Percentiles rank a stretch among this genome's conserved stretches.
Evolutionary conservation across 2,113 vertebrate genomes (phyloP).

Genomic region (Poeciliopsis occidentalis): DNA sequence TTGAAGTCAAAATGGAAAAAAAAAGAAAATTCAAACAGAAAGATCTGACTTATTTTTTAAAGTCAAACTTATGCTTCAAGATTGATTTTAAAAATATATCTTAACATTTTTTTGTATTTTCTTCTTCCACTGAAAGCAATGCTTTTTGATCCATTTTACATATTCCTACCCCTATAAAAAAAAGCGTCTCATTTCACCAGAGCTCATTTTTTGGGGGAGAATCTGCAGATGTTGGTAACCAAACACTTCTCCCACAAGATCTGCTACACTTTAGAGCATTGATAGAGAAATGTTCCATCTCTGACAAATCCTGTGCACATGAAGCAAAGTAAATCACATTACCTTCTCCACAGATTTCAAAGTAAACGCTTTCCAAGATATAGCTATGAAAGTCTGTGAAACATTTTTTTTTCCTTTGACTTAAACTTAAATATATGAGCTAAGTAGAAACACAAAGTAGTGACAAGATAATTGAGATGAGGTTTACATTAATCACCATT

Average conservation of each 20-base stretch:
- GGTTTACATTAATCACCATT: conserved; percentile 6
- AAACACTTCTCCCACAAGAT: neutral
- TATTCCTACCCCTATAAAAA: neutral
- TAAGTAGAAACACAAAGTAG: conserved; percentile 5
- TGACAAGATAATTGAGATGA: conserved; percentile 13
- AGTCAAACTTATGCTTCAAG: neutral
- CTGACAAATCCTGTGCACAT: conserved; percentile 1
- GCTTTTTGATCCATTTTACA: neutral
- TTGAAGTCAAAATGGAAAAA: neutral
- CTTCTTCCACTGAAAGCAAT: neutral
- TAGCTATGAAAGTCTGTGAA: conserved; percentile 17
- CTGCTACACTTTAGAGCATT: neutral
- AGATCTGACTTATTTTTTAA: neutral
- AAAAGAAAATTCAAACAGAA: neutral
- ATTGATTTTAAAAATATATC: neutral
- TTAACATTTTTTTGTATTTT: neutral
- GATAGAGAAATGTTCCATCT: neutral
- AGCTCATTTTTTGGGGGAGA: neutral
- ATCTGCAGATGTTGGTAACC: neutral
- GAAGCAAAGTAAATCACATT: conserved; percentile 7
- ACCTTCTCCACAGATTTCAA: conserved; percentile 14
- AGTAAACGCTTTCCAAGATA: neutral
- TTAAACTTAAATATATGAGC: neutral
- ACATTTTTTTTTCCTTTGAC: neutral
- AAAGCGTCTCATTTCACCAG: neutral